Conservation (phyloP, 2,888 invertebrate genomes). For the Nasonia oneida region DNA sequence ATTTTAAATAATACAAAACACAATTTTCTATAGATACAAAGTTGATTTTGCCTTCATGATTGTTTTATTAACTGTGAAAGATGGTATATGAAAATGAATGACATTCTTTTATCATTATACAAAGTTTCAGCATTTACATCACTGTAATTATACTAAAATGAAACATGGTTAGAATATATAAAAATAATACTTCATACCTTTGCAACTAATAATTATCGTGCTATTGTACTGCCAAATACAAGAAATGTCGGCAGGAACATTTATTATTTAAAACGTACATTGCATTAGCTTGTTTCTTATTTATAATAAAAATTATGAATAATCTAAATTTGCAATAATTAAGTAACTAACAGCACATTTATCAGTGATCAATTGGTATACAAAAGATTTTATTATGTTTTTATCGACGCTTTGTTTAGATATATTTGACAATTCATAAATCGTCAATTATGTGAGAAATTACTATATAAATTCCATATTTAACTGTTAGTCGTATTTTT, state of each 20-base stretch:
- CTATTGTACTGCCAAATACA: conserved; percentile 14
- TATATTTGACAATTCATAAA: conserved; percentile 45
- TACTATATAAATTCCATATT: conserved; percentile 49
- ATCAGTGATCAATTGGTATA: conserved; percentile 36
- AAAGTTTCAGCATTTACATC: conserved; percentile 24
- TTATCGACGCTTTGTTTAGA: conserved; percentile 23
- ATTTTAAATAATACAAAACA: conserved; percentile 41
- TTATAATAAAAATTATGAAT: conserved; percentile 45
- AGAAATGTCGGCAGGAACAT: conserved; percentile 46
- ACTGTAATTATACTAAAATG: conserved; percentile 42
- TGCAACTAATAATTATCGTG: conserved; percentile 23
- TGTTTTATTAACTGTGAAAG: conserved; percentile 9
- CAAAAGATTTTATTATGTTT: conserved; percentile 38
- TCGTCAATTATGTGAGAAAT: conserved; percentile 55
- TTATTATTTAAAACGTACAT: conserved; percentile 32
- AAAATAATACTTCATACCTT: conserved; percentile 54
- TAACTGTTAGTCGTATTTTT: conserved; percentile 40
- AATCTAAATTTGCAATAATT: conserved; percentile 42
- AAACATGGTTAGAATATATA: conserved; percentile 24
- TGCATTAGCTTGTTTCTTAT: conserved; percentile 44
- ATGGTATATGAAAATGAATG: conserved; percentile 33
- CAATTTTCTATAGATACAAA: conserved; percentile 40
- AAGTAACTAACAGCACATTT: conserved; percentile 48
- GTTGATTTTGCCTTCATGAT: conserved; percentile 17
- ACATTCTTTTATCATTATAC: conserved; percentile 27